Base-by-base conservation (phyloP, 2,888 invertebrate species). In the Orthosia cruda region DNA sequence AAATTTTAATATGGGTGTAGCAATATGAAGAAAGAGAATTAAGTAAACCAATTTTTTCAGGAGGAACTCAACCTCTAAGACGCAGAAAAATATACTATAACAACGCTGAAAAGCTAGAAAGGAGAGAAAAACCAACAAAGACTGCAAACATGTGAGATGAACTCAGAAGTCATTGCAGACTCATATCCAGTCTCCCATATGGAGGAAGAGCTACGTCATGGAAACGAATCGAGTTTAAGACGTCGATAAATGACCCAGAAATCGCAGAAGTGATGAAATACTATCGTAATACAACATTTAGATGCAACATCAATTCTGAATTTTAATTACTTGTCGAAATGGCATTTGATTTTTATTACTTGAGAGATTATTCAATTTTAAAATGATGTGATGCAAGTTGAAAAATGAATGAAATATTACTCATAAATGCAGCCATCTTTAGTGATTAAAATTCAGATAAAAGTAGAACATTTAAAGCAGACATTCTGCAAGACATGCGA, bases 401-500 rank as follows among this genome's bases (percentile, higher is more conserved):
- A 45, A 13, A 3, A 4, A 45, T 71, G 49, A 20, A 58, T 12
- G 1, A 26, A 15, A 11, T 47, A 26, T 23, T 70, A 12, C 3
- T 26, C 2, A 49, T 23, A 59, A 45, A 55, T 50, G 4, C 13
- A 40, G 61, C 54, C 65, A 70, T 66, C 40, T 4, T 32, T 32
- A 26, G 32, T 74, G 57, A 76, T 84, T 81, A 72, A 85, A 83
- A 81, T 76, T 83, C 85, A 83, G 81, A 75, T 74, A 84, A 76
- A 81, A 64, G 58, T 54, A 83, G 64, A 86, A 90, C 89, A 91
- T 85, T 81, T 74, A 91, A 91, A 91, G 91, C 91, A 74, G 71
- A 86, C 77, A 86, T 74, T 77, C 26, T 76, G 74, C 77, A 76
- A 74, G 74, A 84, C 91, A 90, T 91, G 91, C 91, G 88, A 91